These are phyloP conservation scores for Aspidapion aeneum DNA, from an alignment of 2,888 invertebrate genomes.

Conservation along the genomic window DNA sequence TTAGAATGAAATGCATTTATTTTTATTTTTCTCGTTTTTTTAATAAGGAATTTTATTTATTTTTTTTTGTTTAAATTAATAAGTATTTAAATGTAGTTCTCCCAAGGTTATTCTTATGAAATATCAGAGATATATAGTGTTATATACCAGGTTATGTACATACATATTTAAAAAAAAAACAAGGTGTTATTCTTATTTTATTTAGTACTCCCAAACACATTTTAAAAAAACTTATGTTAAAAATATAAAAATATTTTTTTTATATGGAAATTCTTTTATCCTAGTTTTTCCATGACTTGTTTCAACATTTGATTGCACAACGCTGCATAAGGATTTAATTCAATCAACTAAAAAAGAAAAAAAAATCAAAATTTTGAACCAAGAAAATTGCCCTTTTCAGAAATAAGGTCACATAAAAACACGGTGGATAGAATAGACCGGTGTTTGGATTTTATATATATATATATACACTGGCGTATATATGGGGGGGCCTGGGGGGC, in stretches of 20 bases:
- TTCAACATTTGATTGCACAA: conserved; percentile 92
- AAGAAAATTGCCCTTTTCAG: too few species aligned
- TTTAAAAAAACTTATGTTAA: too few species aligned
- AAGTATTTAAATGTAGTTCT: too few species aligned
- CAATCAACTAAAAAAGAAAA: conserved; percentile 62
- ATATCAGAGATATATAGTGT: neutral
- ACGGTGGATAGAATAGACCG: neutral
- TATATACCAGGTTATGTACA: conserved; percentile 1
- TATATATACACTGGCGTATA: too few species aligned
- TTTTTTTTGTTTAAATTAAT: conserved; percentile 14
- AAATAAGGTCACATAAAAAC: too few species aligned
- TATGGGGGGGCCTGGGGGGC: too few species aligned
- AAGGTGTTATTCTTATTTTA: too few species aligned
- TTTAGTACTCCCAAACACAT: too few species aligned
- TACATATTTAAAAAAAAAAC: neutral
- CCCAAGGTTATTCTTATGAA: too few species aligned
- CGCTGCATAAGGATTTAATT: conserved; percentile 92
- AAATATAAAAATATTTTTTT: neutral
- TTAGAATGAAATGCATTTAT: conserved; percentile 22
- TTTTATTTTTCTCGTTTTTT: conserved; percentile 20
- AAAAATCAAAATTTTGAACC: too few species aligned
- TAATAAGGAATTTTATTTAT: conserved; percentile 12
- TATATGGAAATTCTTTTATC: conserved; percentile 20
- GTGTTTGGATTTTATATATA: too few species aligned
- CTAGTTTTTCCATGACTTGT: conserved; percentile 62